Evolutionary conservation across 23 tunicate species (phyloP).

Genomic region (Styela clava): DNA sequence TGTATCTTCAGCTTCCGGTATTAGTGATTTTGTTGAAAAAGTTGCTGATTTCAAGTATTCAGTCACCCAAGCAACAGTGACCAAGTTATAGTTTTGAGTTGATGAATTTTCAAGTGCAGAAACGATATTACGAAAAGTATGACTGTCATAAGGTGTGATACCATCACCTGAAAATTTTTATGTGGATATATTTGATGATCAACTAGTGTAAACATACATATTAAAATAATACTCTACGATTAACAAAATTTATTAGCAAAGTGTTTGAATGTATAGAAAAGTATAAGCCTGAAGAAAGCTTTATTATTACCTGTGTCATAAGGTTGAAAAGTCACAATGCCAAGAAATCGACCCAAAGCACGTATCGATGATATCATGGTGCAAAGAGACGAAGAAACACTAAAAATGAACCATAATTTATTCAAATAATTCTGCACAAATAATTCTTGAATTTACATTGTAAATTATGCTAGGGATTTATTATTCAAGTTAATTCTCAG

Average conservation of each 20-base stretch:
- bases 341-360: constrained; percentile 53
- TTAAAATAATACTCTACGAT: no score
- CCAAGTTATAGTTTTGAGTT: not conserved
- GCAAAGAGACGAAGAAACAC: not conserved
- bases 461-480: no score
- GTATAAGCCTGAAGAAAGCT: no score
- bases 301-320: constrained; percentile 17
- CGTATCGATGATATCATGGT: constrained; percentile 27
- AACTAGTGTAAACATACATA: no score
- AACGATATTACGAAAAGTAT: not conserved
- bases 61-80: constrained; percentile 20
- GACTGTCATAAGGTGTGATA: not conserved
- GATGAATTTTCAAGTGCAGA: not conserved
- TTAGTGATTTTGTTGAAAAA: not conserved
- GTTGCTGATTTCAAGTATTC: constrained; percentile 16
- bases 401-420: not conserved
- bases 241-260: no score
- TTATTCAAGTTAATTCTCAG: no score
- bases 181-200: no score
- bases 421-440: not conserved
- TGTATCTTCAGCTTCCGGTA: not conserved
- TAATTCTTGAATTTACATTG: no score
- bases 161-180: not conserved
- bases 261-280: no score
- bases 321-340: constrained; percentile 41